Percentiles rank a stretch among this genome's conserved stretches.
These are phyloP conservation scores for Dendrocincla tyrannina DNA, from an alignment of 2,797 vertebrate species.

Conservation along the genomic window DNA sequence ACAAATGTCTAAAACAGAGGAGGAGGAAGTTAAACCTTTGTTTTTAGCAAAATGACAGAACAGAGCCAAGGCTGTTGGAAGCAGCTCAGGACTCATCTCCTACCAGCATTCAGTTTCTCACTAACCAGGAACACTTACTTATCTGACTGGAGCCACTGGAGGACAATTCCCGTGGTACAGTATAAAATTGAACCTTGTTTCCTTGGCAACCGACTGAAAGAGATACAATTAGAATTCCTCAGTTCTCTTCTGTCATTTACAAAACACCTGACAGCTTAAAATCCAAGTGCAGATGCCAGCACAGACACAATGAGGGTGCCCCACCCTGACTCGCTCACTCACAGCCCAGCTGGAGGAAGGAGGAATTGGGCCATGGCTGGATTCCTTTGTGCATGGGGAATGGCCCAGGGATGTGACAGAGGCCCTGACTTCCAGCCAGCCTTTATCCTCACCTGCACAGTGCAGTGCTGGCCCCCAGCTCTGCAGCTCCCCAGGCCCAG, in stretches of 20 bases:
- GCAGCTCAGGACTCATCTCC: background rate
- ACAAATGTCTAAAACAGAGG: conserved; percentile 80
- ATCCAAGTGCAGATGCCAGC: background rate
- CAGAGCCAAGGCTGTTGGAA: background rate
- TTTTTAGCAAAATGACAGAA: background rate
- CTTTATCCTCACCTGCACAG: background rate
- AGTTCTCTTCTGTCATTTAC: conserved; percentile 25
- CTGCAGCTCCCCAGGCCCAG: background rate
- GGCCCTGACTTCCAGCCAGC: background rate
- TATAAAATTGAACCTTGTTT: conserved; percentile 96
- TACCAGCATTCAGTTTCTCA: background rate
- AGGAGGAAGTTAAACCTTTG: background rate
- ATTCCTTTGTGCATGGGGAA: background rate
- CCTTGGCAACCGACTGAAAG: conserved; percentile 91
- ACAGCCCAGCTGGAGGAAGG: background rate
- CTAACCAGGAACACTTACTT: conserved; percentile 81
- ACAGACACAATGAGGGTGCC: background rate
- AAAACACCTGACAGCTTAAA: background rate
- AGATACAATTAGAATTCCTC: conserved; percentile 21
- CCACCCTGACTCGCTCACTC: background rate
- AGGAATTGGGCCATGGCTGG: background rate
- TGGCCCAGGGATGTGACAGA: background rate
- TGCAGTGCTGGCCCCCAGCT: background rate
- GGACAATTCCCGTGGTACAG: conserved; percentile 96
- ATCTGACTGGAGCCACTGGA: conserved; percentile 98